Evolutionary conservation across 2,797 vertebrate species (phyloP).

Genomic region (Alauda arvensis): DNA sequence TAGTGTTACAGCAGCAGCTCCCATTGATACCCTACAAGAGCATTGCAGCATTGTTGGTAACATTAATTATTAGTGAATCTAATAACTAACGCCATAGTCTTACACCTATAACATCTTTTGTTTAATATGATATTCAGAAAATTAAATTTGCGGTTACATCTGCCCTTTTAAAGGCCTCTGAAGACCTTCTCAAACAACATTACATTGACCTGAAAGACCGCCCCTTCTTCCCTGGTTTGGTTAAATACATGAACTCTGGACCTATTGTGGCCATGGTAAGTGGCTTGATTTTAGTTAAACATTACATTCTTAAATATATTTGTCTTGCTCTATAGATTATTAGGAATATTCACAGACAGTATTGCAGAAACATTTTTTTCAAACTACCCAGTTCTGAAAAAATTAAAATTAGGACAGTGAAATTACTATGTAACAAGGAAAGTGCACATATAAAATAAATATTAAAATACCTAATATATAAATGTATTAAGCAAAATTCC

Average conservation of each 20-base stretch:
- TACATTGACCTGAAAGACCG: constrained; percentile 85
- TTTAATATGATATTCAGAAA: too few relatives aligned
- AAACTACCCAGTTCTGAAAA: background rate
- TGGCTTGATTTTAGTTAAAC: background rate
- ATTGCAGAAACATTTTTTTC: background rate
- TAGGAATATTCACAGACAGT: background rate
- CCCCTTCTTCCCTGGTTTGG: constrained; percentile 83
- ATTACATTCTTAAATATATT: background rate
- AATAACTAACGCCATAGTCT: fast-evolving
- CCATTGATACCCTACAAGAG: fast-evolving
- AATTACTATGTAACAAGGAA: background rate
- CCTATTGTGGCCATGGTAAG: constrained; percentile 91
- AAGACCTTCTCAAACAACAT: constrained; percentile 83
- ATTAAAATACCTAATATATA: background rate
- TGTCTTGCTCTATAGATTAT: background rate
- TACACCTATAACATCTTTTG: too few relatives aligned
- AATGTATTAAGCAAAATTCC: background rate
- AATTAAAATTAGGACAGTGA: background rate
- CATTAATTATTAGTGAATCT: fast-evolving
- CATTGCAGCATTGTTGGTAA: background rate
- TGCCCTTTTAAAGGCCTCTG: constrained; percentile 75
- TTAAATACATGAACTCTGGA: constrained; percentile 89
- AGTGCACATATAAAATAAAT: background rate
- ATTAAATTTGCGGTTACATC: background rate
- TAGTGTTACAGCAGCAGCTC: fast-evolving